A percentile compares a stretch with the other conserved stretches of the same genome.
Evolutionary conservation across 2,888 invertebrate genomes (phyloP).

Genomic region (Endotricha flammealis): DNA sequence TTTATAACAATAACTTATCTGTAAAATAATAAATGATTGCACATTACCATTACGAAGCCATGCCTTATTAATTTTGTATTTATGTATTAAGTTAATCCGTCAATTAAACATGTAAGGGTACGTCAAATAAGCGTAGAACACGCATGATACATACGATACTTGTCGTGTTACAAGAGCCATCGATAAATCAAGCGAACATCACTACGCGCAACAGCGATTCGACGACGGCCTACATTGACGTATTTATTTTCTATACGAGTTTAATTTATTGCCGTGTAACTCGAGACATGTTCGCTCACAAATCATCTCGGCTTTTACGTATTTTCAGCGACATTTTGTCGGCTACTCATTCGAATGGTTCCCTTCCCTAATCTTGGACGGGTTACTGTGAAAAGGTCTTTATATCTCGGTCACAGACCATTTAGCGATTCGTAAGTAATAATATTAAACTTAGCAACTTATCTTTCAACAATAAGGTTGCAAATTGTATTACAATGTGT

Average conservation of each 20-base stretch:
- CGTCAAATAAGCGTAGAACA: conserved; percentile 36
- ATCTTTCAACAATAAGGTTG: conserved; percentile 2
- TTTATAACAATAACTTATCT: too few relatives aligned
- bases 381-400: conserved; percentile 38
- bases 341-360: conserved; percentile 36
- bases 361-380: conserved; percentile 26
- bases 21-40: conserved; percentile 1
- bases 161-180: conserved; percentile 26
- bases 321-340: conserved; percentile 52
- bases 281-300: conserved; percentile 56
- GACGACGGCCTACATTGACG: conserved; percentile 51
- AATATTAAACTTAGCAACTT: not conserved
- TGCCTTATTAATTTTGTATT: too few relatives aligned
- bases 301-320: conserved; percentile 51
- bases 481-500: conserved; percentile 1
- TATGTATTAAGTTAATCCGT: not conserved
- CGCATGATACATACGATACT: conserved; percentile 25
- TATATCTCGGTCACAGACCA: conserved; percentile 15
- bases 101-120: conserved; percentile 4
- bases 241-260: conserved; percentile 61
- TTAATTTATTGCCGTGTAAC: conserved; percentile 65
- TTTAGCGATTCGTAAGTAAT: not conserved
- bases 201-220: conserved; percentile 36
- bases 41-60: too few relatives aligned
- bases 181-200: conserved; percentile 58